A percentile compares a stretch with the other conserved stretches of the same genome.
Evolutionary conservation across 2,888 invertebrate species (phyloP).

Genomic region (Salticus scenicus): DNA sequence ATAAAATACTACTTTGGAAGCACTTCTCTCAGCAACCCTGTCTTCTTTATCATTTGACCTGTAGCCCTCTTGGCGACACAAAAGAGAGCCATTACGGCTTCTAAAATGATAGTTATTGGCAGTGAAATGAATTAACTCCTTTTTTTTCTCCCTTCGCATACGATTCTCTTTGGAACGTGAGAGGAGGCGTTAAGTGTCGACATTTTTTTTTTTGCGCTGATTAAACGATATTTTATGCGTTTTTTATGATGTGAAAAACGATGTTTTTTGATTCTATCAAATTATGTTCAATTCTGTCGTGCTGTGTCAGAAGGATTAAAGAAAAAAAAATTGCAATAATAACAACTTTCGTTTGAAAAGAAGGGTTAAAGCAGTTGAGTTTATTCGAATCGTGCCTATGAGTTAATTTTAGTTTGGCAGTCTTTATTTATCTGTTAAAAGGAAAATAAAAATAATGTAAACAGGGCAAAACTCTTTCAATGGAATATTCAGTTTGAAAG

Average conservation of each 20-base stretch:
- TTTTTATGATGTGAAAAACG: background rate
- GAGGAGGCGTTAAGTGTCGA: background rate
- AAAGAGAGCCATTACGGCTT: constrained; percentile 40
- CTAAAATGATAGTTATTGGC: constrained; percentile 60
- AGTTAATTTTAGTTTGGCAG: too few relatives aligned
- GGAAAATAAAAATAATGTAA: too few relatives aligned
- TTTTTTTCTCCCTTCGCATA: background rate
- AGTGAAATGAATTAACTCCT: constrained; percentile 38
- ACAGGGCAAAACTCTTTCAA: too few relatives aligned
- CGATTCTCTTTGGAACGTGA: background rate
- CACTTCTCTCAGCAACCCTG: constrained; percentile 32
- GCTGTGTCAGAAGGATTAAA: background rate
- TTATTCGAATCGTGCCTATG: too few relatives aligned
- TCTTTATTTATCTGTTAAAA: too few relatives aligned
- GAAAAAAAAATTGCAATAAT: too few relatives aligned
- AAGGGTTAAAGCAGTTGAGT: too few relatives aligned
- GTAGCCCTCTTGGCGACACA: constrained; percentile 60
- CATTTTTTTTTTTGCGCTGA: background rate
- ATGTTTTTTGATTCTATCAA: background rate
- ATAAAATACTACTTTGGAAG: constrained; percentile 36
- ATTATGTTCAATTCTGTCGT: background rate
- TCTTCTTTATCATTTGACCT: constrained; percentile 51
- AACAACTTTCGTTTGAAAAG: too few relatives aligned
- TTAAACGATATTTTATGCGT: background rate
- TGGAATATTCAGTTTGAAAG: too few relatives aligned